Evolutionary conservation across 2,797 vertebrate genomes (phyloP).

Genomic region (Borostomias antarcticus): DNA sequence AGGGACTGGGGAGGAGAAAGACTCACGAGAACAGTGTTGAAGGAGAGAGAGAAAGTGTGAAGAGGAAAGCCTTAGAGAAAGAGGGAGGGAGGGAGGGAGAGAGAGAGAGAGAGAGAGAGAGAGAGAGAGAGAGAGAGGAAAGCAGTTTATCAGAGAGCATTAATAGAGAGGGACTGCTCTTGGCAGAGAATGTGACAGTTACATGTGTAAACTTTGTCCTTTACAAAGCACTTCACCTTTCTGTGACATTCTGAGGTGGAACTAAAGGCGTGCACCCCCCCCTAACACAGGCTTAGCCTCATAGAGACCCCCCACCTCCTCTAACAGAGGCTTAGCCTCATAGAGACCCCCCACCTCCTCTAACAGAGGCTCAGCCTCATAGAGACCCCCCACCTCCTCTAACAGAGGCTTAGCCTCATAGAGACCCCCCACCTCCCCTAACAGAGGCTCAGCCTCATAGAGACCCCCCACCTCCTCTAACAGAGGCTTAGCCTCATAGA

Average conservation of each 20-base stretch:
- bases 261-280: too few species aligned
- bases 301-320: too few species aligned
- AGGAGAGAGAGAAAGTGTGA: conserved; percentile 3
- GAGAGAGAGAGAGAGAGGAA: not conserved
- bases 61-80: not conserved
- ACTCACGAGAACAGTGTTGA: not conserved
- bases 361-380: too few species aligned
- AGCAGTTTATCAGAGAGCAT: not conserved
- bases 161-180: not conserved
- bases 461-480: too few species aligned
- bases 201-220: conserved; percentile 23
- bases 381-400: too few species aligned
- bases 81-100: conserved; percentile 3
- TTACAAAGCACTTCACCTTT: conserved; percentile 13
- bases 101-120: conserved; percentile 8
- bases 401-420: too few species aligned
- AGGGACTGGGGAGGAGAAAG: not conserved
- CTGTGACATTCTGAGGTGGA: not conserved
- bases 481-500: too few species aligned
- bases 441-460: too few species aligned
- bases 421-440: too few species aligned
- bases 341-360: too few species aligned
- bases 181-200: conserved; percentile 13
- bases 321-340: too few species aligned
- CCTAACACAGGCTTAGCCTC: too few species aligned